These are phyloP conservation scores for Suncus etruscus DNA, from an alignment of 2,113 vertebrate genomes.

Conservation along the genomic window DNA sequence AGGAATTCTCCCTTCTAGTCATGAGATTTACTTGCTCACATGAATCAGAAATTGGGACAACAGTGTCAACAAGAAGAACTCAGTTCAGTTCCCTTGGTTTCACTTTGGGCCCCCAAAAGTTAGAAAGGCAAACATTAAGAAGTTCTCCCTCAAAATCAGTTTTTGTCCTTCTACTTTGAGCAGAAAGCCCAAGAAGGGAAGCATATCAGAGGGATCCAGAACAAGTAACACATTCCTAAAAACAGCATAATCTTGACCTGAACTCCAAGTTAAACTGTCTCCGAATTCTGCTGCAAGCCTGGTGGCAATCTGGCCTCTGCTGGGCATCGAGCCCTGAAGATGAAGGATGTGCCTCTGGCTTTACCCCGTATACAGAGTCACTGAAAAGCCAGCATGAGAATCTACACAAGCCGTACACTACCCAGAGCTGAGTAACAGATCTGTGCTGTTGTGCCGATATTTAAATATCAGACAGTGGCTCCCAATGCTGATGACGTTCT, in stretches of 20 bases:
- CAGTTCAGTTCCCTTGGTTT: neutral
- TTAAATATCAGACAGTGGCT: too few relatives aligned
- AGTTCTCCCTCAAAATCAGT: slow-evolving; percentile 25
- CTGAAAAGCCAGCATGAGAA: too few relatives aligned
- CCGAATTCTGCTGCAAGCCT: neutral
- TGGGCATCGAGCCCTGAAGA: too few relatives aligned
- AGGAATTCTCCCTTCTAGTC: slow-evolving; percentile 8
- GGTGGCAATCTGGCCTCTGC: too few relatives aligned
- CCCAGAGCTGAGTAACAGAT: neutral
- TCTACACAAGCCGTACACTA: neutral
- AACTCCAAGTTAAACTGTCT: slow-evolving; percentile 19
- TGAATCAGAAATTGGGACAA: neutral
- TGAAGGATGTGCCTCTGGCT: too few relatives aligned
- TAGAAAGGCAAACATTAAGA: slow-evolving; percentile 2
- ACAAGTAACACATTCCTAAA: slow-evolving; percentile 10
- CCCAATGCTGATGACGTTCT: too few relatives aligned
- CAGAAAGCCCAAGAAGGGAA: slow-evolving; percentile 17
- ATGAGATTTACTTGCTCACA: neutral
- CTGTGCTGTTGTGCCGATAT: neutral
- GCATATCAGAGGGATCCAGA: neutral
- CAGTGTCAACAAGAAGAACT: too few relatives aligned
- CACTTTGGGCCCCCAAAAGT: too few relatives aligned
- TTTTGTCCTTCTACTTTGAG: slow-evolving; percentile 52
- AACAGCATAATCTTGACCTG: neutral
- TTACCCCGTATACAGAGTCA: too few relatives aligned